Evolutionary conservation across 2,113 vertebrate species (phyloP).

Genomic region (Philantomba maxwellii): DNA sequence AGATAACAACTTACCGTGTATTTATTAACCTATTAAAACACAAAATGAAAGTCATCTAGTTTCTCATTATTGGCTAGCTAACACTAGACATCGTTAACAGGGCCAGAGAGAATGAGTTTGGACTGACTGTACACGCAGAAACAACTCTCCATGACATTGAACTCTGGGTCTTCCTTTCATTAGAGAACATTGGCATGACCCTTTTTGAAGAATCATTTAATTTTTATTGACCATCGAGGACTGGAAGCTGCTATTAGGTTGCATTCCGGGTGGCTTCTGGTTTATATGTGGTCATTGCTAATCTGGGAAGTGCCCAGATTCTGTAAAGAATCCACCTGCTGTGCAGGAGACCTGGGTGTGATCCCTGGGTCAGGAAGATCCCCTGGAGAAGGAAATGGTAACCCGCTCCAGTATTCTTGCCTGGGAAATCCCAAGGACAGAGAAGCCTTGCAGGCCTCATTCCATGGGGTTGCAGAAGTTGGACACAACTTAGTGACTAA

Average conservation of each 20-base stretch:
- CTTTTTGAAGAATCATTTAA: neutral
- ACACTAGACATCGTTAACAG: neutral
- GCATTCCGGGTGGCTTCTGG: neutral
- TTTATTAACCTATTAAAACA: neutral
- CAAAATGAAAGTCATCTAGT: neutral
- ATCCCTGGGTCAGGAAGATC: neutral
- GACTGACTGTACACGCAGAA: neutral
- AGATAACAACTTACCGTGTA: neutral
- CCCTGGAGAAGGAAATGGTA: neutral
- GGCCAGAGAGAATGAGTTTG: neutral
- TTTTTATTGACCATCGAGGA: neutral
- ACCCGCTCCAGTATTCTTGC: neutral
- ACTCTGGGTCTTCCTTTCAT: conserved; percentile 12
- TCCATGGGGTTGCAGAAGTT: neutral
- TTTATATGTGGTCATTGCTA: neutral
- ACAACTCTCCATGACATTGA: neutral
- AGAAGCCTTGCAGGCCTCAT: neutral
- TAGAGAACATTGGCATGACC: neutral
- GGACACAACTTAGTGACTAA: neutral
- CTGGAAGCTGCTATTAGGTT: neutral
- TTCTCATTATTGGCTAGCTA: neutral
- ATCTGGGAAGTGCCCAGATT: neutral
- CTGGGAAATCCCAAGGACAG: neutral
- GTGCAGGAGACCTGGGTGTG: neutral
- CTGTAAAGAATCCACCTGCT: neutral